Base-by-base conservation (phyloP, 2,888 invertebrate genomes). In the Yponomeuta evonymella region DNA sequence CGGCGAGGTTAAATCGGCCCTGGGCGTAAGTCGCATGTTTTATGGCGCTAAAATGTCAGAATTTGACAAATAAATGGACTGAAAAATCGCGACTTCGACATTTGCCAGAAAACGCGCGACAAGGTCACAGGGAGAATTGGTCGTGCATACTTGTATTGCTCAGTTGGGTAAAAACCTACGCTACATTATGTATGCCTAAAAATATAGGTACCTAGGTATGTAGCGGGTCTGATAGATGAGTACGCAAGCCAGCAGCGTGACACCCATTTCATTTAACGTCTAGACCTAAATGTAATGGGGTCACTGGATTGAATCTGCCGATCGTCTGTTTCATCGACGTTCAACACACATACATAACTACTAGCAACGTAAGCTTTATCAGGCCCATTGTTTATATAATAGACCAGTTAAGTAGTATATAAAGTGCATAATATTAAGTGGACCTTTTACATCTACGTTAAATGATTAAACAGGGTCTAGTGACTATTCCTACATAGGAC, bases 221-320 rank as follows among this genome's bases (percentile, higher is more conserved):
- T 36, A 36, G 36, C 36, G 4, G 36, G 4, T 58, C 15, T 15
- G 15, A 58, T 58, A 15, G 51, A 58, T 58, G 51, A 58, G 51
- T 58, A 5, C 15, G 12, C 64, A 64, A 10, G 64, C 64, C 5
- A 64, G 23, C 5, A 64, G 23, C 23, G 23, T 62, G n/a, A 5
- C 5, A 23, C n/a, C 62, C n/a, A 5, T 62, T 0, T 8, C 30
- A 29, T 15, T 58, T 15, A 64, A 64, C 11, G 67, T 15, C 43
- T 33, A n/a, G 43, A 67, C 67, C n/a, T 85, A 84, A 43, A 86
- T 84, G 83, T 85, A 86, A 87, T 83, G 84, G 81, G 86, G 86
- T 83, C 86, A 84, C 76, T 79, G 78, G 77, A 77, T 79, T 78
- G 77, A 77, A 76, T 76, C 75, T 75, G 77, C 76, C 75, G 77